Evolutionary conservation across 2,113 vertebrate genomes (phyloP).

Genomic region (Elanoides forficatus): DNA sequence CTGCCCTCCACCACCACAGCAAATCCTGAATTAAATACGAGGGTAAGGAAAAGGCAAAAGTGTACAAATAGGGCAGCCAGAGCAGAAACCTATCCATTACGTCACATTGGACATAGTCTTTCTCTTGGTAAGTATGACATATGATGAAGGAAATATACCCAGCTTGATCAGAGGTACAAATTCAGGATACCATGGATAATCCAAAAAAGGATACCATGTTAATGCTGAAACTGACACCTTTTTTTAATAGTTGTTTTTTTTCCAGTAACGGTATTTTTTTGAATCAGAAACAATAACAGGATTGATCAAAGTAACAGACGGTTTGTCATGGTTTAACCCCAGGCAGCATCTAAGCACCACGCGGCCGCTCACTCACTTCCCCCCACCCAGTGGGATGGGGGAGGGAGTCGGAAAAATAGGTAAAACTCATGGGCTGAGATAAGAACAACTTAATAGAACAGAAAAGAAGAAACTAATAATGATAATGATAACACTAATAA

Average conservation of each 20-base stretch:
- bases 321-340: no score
- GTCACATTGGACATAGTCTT: neutral
- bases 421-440: no score
- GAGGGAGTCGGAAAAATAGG: no score
- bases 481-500: no score
- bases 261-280: neutral
- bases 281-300: neutral
- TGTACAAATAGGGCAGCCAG: neutral
- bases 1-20: neutral
- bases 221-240: neutral
- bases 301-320: neutral
- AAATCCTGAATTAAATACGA: neutral
- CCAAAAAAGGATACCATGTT: neutral
- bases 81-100: neutral
- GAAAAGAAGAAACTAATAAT: no score
- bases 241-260: neutral
- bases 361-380: no score
- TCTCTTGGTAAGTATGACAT: neutral
- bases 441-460: no score
- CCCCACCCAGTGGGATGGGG: no score
- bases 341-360: no score
- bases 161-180: neutral
- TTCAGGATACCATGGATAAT: no score
- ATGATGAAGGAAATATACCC: neutral
- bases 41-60: neutral